Conservation (phyloP, 2,797 vertebrate genomes). For the Graptemys geographica region DNA sequence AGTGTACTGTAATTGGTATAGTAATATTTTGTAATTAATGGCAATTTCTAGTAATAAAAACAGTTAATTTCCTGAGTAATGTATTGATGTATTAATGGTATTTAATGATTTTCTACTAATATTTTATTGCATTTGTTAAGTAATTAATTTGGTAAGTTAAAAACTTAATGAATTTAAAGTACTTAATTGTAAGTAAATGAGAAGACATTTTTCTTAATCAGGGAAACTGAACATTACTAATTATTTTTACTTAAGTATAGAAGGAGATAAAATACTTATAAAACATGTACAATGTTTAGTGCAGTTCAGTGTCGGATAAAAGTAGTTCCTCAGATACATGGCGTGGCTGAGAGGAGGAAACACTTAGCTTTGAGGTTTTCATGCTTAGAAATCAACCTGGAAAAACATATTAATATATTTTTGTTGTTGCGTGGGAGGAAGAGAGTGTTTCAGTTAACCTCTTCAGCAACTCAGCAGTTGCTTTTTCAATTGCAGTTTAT, state of each 20-base stretch:
- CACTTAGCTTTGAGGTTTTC: conserved; percentile 70
- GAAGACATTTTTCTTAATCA: conserved; percentile 52
- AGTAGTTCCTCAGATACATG: conserved; percentile 47
- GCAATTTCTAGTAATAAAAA: conserved; percentile 82
- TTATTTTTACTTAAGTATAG: conserved; percentile 35
- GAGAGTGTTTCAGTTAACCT: conserved; percentile 29
- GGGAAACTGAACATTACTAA: conserved; percentile 36
- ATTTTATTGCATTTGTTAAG: conserved; percentile 79
- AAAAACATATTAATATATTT: conserved; percentile 50
- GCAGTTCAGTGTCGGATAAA: conserved; percentile 49
- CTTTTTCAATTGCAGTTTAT: conserved; percentile 20
- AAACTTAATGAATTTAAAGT: conserved; percentile 79
- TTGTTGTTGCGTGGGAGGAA: not conserved
- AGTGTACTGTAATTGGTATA: conserved; percentile 77
- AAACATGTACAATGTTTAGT: conserved; percentile 47
- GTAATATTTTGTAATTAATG: conserved; percentile 77
- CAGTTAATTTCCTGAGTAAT: conserved; percentile 79
- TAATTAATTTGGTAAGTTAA: conserved; percentile 78
- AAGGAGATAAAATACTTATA: conserved; percentile 38
- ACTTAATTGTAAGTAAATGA: conserved; percentile 43
- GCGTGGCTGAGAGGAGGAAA: conserved; percentile 44
- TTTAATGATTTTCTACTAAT: conserved; percentile 79
- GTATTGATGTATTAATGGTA: conserved; percentile 84
- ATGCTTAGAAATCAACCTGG: conserved; percentile 53
- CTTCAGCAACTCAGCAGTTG: conserved; percentile 53